Conservation (phyloP, 2,888 invertebrate species). For the Drosophila kokeensis region DNA sequence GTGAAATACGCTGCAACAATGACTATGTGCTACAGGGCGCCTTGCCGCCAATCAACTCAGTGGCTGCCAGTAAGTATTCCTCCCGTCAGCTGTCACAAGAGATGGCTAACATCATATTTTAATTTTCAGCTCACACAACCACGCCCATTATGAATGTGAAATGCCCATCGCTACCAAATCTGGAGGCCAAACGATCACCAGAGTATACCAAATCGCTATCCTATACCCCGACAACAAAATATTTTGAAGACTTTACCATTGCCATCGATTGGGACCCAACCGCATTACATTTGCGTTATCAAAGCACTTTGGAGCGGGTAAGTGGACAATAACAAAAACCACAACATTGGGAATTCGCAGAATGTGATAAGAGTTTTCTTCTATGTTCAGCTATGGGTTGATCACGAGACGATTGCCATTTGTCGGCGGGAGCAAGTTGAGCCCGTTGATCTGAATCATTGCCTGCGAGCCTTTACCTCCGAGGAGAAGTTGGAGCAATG, state of each 20-base stretch:
- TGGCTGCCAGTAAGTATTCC: slow-evolving; percentile 69
- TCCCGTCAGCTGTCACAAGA: too few species aligned
- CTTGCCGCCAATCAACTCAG: slow-evolving; percentile 71
- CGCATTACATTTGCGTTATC: slow-evolving; percentile 95
- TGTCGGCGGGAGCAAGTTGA: slow-evolving; percentile 91
- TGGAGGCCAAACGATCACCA: slow-evolving; percentile 75
- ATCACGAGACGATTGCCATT: slow-evolving; percentile 90
- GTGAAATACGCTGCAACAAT: slow-evolving; percentile 90
- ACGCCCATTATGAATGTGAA: slow-evolving; percentile 80
- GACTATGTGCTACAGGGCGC: slow-evolving; percentile 85
- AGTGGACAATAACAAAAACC: slow-evolving; percentile 19
- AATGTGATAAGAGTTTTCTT: background rate
- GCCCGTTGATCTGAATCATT: slow-evolving; percentile 93
- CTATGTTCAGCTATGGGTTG: slow-evolving; percentile 88
- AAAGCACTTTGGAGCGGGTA: slow-evolving; percentile 91
- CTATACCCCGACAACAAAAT: slow-evolving; percentile 65
- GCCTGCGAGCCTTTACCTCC: slow-evolving; percentile 94
- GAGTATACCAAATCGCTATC: slow-evolving; percentile 75
- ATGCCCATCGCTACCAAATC: slow-evolving; percentile 82
- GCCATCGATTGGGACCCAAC: slow-evolving; percentile 98
- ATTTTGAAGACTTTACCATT: slow-evolving; percentile 86
- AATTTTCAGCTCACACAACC: slow-evolving; percentile 71
- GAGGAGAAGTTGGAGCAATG: slow-evolving; percentile 94
- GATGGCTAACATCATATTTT: background rate
- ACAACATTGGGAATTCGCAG: background rate